These are phyloP conservation scores for Todus mexicanus DNA, from an alignment of 2,797 vertebrate species.

Conservation along the genomic window DNA sequence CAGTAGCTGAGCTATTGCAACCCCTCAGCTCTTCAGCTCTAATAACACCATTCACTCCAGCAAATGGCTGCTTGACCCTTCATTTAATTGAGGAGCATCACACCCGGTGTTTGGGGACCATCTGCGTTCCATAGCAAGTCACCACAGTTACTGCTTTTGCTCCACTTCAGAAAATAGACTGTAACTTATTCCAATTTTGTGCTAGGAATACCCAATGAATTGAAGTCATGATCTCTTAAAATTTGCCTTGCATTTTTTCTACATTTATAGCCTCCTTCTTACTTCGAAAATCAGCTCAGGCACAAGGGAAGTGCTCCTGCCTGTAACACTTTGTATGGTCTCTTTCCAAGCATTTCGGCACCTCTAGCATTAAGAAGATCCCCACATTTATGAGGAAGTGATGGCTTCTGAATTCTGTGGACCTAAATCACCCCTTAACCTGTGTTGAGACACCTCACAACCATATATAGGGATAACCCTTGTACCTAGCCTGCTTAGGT, in stretches of 20 bases:
- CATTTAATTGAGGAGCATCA: background rate
- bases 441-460: background rate
- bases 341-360: background rate
- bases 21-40: background rate
- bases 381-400: background rate
- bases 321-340: background rate
- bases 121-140: background rate
- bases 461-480: background rate
- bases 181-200: background rate
- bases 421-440: background rate
- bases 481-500: background rate
- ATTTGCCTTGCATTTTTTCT: background rate
- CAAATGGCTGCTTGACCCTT: background rate
- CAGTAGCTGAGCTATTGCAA: background rate
- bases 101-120: fast-evolving
- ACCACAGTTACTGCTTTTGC: background rate
- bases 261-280: background rate
- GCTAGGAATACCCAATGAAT: background rate
- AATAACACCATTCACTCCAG: background rate
- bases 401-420: background rate
- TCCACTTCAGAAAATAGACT: background rate
- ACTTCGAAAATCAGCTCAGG: background rate
- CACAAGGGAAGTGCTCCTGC: background rate
- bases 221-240: background rate
- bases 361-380: background rate